These are phyloP conservation scores for Channa maculata DNA, from an alignment of 2,113 vertebrate genomes.

Conservation along the genomic window DNA sequence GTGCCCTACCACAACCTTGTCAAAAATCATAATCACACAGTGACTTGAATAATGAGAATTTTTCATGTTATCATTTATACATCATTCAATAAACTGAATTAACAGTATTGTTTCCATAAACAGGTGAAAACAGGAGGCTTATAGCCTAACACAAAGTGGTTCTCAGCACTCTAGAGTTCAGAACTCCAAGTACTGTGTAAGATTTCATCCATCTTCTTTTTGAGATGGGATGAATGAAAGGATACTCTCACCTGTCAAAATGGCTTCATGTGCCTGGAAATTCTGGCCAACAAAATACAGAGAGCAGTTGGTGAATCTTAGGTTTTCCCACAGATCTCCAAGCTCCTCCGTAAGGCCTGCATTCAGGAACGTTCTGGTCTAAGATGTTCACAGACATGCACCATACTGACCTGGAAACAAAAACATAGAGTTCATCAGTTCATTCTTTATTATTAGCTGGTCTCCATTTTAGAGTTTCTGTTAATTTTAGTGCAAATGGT, in stretches of 20 bases:
- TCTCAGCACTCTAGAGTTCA: not conserved
- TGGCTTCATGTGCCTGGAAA: slow-evolving; percentile 94
- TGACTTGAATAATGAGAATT: not conserved
- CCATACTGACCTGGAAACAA: slow-evolving; percentile 89
- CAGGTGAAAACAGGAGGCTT: not conserved
- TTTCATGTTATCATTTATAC: no score
- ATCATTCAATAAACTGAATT: not conserved
- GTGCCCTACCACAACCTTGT: not conserved
- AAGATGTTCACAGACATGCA: slow-evolving; percentile 95
- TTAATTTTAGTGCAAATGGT: slow-evolving; percentile 1
- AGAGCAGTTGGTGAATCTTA: slow-evolving; percentile 92
- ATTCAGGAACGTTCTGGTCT: slow-evolving; percentile 93
- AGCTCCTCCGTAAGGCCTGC: slow-evolving; percentile 91
- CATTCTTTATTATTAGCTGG: not conserved
- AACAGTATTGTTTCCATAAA: not conserved
- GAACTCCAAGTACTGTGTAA: not conserved
- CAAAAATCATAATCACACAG: not conserved
- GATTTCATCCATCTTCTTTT: not conserved
- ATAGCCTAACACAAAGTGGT: not conserved
- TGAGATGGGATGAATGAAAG: not conserved
- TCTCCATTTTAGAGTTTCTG: no score
- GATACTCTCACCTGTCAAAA: slow-evolving; percentile 88
- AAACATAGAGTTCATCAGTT: not conserved
- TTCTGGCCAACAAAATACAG: slow-evolving; percentile 92
- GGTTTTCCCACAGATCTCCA: slow-evolving; percentile 93